A percentile compares a stretch with the other conserved stretches of the same genome.
phyloP scores from a whole-genome alignment of 2,113 vertebrate genomes.

The Nothocercus julius region DNA sequence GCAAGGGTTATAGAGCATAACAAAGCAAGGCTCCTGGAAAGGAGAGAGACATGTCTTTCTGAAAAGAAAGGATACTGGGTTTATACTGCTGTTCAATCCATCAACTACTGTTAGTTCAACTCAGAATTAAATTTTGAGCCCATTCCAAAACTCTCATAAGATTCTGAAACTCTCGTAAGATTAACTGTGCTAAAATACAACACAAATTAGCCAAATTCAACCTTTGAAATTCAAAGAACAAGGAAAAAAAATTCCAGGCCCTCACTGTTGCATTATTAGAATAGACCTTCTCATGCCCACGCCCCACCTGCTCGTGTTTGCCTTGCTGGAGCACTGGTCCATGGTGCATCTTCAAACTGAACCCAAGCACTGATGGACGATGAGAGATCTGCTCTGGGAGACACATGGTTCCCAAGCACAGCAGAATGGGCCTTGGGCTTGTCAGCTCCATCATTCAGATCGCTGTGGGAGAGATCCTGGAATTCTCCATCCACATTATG shows the following conservation, averaged over 20 bases:
- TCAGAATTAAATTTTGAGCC: not conserved
- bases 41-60: not conserved
- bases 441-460: slow-evolving; percentile 51
- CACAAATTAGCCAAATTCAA: not conserved
- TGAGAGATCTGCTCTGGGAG: slow-evolving; percentile 42
- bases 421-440: slow-evolving; percentile 55
- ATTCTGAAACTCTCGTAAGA: not conserved
- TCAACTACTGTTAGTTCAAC: not conserved
- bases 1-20: not conserved
- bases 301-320: slow-evolving; percentile 64
- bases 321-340: slow-evolving; percentile 49
- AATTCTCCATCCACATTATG: slow-evolving; percentile 47
- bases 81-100: not conserved
- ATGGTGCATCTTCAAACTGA: slow-evolving; percentile 78
- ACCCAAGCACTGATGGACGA: slow-evolving; percentile 79
- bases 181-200: not conserved
- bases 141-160: not conserved
- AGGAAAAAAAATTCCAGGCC: not conserved
- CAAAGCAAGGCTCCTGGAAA: not conserved
- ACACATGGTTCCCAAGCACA: slow-evolving; percentile 40
- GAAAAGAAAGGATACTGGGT: not conserved
- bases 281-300: not conserved
- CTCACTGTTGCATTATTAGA: not conserved
- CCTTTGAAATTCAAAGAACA: not conserved
- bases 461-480: slow-evolving; percentile 41